These are phyloP conservation scores for Sisyra nigra DNA, from an alignment of 2,888 invertebrate genomes.

Conservation along the genomic window DNA sequence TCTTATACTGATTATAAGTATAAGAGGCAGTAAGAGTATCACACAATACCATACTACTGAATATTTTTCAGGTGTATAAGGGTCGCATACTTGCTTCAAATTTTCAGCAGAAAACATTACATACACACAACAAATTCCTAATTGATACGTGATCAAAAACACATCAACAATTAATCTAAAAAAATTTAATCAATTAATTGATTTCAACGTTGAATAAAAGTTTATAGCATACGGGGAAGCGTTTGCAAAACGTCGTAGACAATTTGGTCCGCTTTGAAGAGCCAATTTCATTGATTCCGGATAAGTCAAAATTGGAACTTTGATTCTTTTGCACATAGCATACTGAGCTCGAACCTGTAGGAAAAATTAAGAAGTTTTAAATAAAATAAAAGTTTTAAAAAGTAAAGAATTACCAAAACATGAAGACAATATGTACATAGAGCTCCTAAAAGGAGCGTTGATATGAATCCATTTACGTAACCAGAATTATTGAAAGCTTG, in stretches of 20 bases:
- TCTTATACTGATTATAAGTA: constrained; percentile 66
- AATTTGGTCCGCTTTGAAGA: constrained; percentile 54
- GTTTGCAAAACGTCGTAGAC: constrained; percentile 39
- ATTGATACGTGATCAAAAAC: constrained; percentile 65
- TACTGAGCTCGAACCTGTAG: constrained; percentile 37
- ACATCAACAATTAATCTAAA: constrained; percentile 40
- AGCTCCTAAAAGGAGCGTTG: constrained; percentile 60
- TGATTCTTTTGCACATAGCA: constrained; percentile 42
- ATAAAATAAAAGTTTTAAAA: constrained; percentile 8
- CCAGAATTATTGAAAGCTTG: constrained; percentile 81
- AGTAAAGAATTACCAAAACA: constrained; percentile 43
- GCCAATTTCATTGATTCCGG: constrained; percentile 69
- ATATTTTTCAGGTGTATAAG: constrained; percentile 4
- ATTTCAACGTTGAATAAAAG: too few species aligned
- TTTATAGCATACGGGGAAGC: constrained; percentile 24
- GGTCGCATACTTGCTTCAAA: constrained; percentile 33
- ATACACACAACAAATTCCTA: constrained; percentile 81
- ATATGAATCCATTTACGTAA: constrained; percentile 55
- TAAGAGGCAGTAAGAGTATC: constrained; percentile 38
- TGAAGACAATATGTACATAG: constrained; percentile 81
- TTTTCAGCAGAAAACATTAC: constrained; percentile 62
- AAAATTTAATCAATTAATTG: constrained; percentile 13
- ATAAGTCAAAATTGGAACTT: constrained; percentile 65
- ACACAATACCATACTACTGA: constrained; percentile 10
- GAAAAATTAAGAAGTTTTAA: constrained; percentile 2